phyloP scores from a whole-genome alignment of 2,797 vertebrate genomes.

The Liasis olivaceus region DNA sequence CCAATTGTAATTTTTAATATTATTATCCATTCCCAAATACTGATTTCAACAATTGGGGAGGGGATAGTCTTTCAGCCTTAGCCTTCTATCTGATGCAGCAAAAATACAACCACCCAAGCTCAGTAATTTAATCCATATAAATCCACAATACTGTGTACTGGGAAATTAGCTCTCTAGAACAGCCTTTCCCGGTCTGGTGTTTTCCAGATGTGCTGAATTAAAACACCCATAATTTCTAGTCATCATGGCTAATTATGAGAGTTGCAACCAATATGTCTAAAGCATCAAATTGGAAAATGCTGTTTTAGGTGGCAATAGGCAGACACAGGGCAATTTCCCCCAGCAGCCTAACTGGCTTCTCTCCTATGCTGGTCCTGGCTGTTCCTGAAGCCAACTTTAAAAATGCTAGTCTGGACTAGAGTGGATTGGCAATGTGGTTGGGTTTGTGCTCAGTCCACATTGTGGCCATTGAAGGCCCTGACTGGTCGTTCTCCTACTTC shows the following conservation, averaged over 20 bases:
- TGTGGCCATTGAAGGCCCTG: background rate
- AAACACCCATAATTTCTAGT: background rate
- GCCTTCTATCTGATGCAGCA: background rate
- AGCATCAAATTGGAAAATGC: background rate
- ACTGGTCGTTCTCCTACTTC: background rate
- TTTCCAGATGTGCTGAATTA: background rate
- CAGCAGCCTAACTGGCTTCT: background rate
- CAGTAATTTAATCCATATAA: background rate
- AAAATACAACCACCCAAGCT: background rate
- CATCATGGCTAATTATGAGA: background rate
- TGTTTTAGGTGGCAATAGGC: background rate
- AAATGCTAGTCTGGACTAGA: background rate
- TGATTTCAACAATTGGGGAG: background rate
- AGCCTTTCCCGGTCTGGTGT: background rate
- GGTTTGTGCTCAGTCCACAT: background rate
- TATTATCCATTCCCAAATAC: background rate
- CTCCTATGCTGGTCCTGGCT: background rate
- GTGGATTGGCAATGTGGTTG: background rate
- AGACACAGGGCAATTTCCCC: background rate
- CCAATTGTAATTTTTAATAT: background rate
- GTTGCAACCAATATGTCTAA: background rate
- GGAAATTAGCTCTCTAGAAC: background rate
- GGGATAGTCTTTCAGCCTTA: background rate
- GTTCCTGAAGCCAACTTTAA: background rate
- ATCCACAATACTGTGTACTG: background rate